Base-by-base conservation (phyloP, 2,888 invertebrate genomes). In the Quadroppia sp. region DNA sequence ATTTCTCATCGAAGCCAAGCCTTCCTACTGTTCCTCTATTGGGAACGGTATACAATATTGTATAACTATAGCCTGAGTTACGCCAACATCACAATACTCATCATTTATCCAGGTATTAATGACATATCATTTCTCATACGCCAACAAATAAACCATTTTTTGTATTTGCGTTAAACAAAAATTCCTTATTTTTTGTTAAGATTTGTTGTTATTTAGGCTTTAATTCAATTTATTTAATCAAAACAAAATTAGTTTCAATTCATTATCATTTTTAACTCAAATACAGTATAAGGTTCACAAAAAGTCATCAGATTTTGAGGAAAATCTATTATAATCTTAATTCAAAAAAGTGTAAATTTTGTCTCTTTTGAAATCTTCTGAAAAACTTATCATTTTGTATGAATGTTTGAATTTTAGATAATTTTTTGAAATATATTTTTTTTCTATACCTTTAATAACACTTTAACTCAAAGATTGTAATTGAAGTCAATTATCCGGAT, bases 121-220 rank as follows among this genome's bases (percentile, higher is more conserved):
- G 56, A 40, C 40, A 69, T 69, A 23, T 42, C 69, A 69, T 69
- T 69, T 69, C 69, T 69, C 69, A 69, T 45, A 45, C 45, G 69
- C 25, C 45, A 42, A 45, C 56, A 56, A 25, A 56, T 30, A 11
- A 25, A 4, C 1, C 53, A 13, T 53, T 53, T 53, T 25, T 50
- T 20, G n/a, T n/a, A n/a, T n/a, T n/a, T n/a, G n/a, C n/a, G n/a
- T n/a, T n/a, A n/a, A n/a, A n/a, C 36, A 36, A 36, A 36, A 36
- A 11, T 53, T 53, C 17, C 17, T 17, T 2, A 13, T 53, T 53
- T 53, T 53, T 25, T 53, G 20, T 25, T 53, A 25, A 25, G 23
- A 25, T 53, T 53, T 23, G 23, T 53, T 53, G 20, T 25, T 53
- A 9, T 6, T 7, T 53, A 7, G 23, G 25, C 2, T 36, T 36